Percentiles rank a stretch among this genome's conserved stretches.
These are phyloP conservation scores for Phocides pigmalion DNA, from an alignment of 1,140 invertebrate species.

Conservation along the genomic window DNA sequence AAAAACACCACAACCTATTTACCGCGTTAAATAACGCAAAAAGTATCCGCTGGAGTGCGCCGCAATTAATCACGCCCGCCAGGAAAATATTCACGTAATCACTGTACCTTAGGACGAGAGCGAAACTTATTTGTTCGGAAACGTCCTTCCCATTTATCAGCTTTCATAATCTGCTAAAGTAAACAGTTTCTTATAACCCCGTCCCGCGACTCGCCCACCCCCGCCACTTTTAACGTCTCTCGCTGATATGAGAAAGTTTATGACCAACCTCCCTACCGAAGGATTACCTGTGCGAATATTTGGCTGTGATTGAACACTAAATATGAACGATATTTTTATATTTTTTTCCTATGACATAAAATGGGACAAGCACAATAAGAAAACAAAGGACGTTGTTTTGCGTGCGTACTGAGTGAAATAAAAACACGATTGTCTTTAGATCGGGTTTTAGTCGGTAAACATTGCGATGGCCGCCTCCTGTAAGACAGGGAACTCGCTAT, in stretches of 20 bases:
- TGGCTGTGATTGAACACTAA: constrained; percentile 1
- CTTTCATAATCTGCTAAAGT: constrained; percentile 30
- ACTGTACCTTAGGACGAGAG: constrained; percentile 45
- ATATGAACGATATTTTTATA: constrained; percentile 3
- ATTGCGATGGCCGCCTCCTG: not conserved
- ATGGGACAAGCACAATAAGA: not conserved
- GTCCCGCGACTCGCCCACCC: constrained; percentile 3
- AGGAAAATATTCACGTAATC: constrained; percentile 58
- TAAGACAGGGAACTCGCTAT: not conserved
- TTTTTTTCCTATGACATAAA: constrained; percentile 9
- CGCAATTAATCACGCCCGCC: constrained; percentile 55
- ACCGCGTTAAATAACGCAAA: constrained; percentile 66
- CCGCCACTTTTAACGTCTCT: constrained; percentile 19
- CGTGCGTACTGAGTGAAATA: constrained; percentile 5
- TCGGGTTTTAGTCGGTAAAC: constrained; percentile 17
- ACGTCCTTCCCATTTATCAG: constrained; percentile 26
- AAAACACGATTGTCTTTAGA: constrained; percentile 25
- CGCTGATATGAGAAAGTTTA: constrained; percentile 23
- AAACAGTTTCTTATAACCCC: constrained; percentile 23
- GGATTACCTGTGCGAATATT: constrained; percentile 7
- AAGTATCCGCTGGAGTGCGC: constrained; percentile 46
- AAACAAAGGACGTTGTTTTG: constrained; percentile 22
- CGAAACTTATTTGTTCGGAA: constrained; percentile 25
- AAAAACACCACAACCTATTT: constrained; percentile 66
- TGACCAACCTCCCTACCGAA: constrained; percentile 5